Evolutionary conservation across 2,797 vertebrate genomes (phyloP).

Genomic region (Sandelia bainsii): DNA sequence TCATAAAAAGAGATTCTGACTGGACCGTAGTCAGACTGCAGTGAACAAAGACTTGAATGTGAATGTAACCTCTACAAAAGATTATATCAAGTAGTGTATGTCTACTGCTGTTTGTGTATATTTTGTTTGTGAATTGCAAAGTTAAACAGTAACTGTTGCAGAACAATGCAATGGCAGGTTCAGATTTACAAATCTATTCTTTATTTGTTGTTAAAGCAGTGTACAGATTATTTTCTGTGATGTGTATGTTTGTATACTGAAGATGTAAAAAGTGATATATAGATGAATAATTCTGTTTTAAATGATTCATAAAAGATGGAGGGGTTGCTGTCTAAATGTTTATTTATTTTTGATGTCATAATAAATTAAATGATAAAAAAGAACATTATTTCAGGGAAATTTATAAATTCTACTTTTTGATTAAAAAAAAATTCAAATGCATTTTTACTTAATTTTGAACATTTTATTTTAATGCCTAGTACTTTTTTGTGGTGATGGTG

Average conservation of each 20-base stretch:
- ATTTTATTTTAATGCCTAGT: background rate
- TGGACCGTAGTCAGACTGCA: conserved; percentile 59
- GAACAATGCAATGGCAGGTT: conserved; percentile 44
- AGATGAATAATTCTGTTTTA: conserved; percentile 56
- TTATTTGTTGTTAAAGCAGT: conserved; percentile 62
- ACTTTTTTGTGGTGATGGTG: background rate
- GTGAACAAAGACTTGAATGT: conserved; percentile 73
- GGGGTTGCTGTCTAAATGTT: conserved; percentile 78
- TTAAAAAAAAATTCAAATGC: no score
- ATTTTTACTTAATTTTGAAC: no score
- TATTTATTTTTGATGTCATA: conserved; percentile 85
- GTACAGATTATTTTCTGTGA: conserved; percentile 70
- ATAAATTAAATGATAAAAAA: conserved; percentile 71
- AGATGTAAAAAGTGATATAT: conserved; percentile 24
- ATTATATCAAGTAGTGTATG: conserved; percentile 48
- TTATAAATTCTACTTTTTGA: conserved; percentile 53
- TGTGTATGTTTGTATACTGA: conserved; percentile 75
- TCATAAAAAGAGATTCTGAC: conserved; percentile 50
- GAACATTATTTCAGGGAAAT: conserved; percentile 65
- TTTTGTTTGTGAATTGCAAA: conserved; percentile 63
- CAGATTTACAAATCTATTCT: conserved; percentile 39
- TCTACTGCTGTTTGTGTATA: conserved; percentile 49
- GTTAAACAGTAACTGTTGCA: conserved; percentile 47
- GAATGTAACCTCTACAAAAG: conserved; percentile 77
- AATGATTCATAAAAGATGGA: conserved; percentile 69